Evolutionary conservation across 2,797 vertebrate species (phyloP).

Genomic region (Notamacropus eugenii): DNA sequence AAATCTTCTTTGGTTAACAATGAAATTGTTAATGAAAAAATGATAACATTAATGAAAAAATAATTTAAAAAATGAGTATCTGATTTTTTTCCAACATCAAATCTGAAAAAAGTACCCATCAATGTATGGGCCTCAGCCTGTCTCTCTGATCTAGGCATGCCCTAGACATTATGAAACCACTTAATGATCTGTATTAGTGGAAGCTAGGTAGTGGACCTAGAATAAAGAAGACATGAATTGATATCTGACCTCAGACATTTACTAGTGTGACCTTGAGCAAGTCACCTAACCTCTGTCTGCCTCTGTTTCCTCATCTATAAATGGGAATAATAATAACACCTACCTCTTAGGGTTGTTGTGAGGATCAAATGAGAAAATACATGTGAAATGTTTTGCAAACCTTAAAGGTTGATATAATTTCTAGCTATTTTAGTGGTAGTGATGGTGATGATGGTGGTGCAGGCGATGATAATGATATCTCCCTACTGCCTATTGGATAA

Average conservation of each 20-base stretch:
- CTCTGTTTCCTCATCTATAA: not conserved
- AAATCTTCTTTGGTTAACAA: not conserved
- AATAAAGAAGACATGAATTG: too few species aligned
- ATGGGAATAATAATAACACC: not conserved
- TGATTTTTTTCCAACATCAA: not conserved
- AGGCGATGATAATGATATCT: not conserved
- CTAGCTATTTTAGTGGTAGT: not conserved
- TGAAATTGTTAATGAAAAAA: not conserved
- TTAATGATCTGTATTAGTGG: too few species aligned
- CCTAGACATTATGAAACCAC: too few species aligned
- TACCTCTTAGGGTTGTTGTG: not conserved
- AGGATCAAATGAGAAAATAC: not conserved
- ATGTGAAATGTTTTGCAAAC: not conserved
- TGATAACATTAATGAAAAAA: too few species aligned
- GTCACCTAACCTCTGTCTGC: not conserved
- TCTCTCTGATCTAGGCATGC: too few species aligned
- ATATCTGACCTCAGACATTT: too few species aligned
- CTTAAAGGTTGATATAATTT: not conserved
- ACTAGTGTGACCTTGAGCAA: too few species aligned
- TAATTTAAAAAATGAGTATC: not conserved
- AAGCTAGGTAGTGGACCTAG: too few species aligned
- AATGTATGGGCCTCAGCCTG: not conserved
- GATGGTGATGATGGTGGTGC: not conserved
- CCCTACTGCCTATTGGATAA: not conserved
- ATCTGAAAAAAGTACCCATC: not conserved